Evolutionary conservation across 2,113 vertebrate species (phyloP).

Genomic region (Lampris megalopsis): DNA sequence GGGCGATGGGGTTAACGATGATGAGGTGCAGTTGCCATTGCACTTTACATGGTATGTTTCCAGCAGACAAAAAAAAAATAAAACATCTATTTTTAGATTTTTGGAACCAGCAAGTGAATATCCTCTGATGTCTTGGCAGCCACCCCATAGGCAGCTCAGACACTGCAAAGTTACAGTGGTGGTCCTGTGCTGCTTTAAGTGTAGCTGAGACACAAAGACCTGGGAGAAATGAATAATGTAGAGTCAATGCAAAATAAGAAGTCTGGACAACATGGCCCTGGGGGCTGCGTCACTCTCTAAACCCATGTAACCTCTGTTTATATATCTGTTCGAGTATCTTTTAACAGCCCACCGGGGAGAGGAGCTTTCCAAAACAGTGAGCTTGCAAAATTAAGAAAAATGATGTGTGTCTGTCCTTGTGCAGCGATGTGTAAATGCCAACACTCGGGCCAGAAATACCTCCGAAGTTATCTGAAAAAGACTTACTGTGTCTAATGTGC

Average conservation of each 20-base stretch:
- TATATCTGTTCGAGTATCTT: conserved; percentile 52
- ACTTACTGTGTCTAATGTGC: conserved; percentile 26
- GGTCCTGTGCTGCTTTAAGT: conserved; percentile 42
- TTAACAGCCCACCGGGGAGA: conserved; percentile 41
- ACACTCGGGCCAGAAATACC: conserved; percentile 11
- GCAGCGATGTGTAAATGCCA: conserved; percentile 40
- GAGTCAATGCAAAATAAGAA: conserved; percentile 58
- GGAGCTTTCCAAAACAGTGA: conserved; percentile 39
- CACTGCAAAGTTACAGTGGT: conserved; percentile 16
- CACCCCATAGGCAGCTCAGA: conserved; percentile 21
- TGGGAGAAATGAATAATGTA: conserved; percentile 68
- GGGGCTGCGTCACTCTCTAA: conserved; percentile 47
- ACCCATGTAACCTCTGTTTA: conserved; percentile 45
- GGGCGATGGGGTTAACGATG: conserved; percentile 27
- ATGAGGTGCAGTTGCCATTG: conserved; percentile 27
- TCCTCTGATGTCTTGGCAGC: conserved; percentile 36
- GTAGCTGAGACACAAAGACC: conserved; percentile 59
- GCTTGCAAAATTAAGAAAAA: conserved; percentile 35
- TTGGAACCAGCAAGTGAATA: conserved; percentile 16
- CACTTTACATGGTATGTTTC: conserved; percentile 41
- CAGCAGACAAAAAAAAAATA: conserved; percentile 31
- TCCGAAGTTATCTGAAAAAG: conserved; percentile 32
- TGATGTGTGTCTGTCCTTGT: conserved; percentile 49
- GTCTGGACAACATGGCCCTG: conserved; percentile 61
- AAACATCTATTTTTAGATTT: conserved; percentile 42